A percentile compares a stretch with the other conserved stretches of the same genome.
Conservation (phyloP, 1,140 invertebrate genomes). For the Heterodera carotae region DNA sequence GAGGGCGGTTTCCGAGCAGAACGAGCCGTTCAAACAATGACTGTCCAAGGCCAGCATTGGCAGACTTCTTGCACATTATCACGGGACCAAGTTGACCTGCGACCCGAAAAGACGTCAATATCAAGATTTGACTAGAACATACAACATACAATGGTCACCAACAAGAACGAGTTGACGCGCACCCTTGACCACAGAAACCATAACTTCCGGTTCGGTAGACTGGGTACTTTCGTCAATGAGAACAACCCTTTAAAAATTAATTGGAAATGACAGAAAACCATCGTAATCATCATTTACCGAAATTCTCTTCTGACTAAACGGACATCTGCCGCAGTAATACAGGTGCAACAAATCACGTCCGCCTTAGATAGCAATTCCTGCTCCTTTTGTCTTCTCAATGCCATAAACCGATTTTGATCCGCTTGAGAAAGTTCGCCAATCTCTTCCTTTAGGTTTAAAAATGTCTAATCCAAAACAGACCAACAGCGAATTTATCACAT, state of each 20-base stretch:
- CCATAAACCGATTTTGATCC: slow-evolving; percentile 91
- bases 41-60: slow-evolving; percentile 90
- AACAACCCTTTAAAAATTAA: slow-evolving; percentile 77
- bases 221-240: slow-evolving; percentile 95
- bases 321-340: slow-evolving; percentile 95
- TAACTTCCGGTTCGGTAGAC: slow-evolving; percentile 95
- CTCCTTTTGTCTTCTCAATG: slow-evolving; percentile 86
- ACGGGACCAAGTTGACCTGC: slow-evolving; percentile 50
- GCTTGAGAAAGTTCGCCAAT: slow-evolving; percentile 59
- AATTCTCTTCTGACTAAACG: slow-evolving; percentile 87
- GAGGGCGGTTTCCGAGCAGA: slow-evolving; percentile 89
- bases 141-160: slow-evolving; percentile 95
- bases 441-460: slow-evolving; percentile 53
- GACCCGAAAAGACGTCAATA: background rate
- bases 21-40: slow-evolving; percentile 96
- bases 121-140: slow-evolving; percentile 15
- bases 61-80: slow-evolving; percentile 96
- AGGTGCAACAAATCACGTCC: slow-evolving; percentile 98
- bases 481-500: slow-evolving; percentile 2
- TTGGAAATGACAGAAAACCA: slow-evolving; percentile 17
- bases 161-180: slow-evolving; percentile 92
- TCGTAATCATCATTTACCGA: slow-evolving; percentile 77
- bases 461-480: background rate
- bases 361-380: slow-evolving; percentile 88
- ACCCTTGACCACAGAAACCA: slow-evolving; percentile 97